Evolutionary conservation across 1,140 invertebrate genomes (phyloP).

Genomic region (Augochlora pura): DNA sequence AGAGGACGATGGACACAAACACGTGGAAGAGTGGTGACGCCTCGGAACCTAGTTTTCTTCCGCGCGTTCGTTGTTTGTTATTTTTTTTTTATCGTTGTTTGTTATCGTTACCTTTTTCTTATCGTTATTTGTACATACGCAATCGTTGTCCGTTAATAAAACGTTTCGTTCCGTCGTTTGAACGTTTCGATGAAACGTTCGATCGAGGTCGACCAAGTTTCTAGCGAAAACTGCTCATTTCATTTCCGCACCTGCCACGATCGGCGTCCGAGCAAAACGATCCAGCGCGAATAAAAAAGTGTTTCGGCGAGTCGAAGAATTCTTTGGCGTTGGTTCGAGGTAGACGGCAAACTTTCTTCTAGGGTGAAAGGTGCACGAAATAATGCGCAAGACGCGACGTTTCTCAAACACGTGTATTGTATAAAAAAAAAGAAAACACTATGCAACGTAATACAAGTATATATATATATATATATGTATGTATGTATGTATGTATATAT

Average conservation of each 20-base stretch:
- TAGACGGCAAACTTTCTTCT: too few relatives aligned
- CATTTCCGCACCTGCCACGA: too few relatives aligned
- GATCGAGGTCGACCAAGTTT: too few relatives aligned
- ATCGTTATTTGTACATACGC: conserved; percentile 24
- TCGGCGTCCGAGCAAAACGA: too few relatives aligned
- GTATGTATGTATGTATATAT: too few relatives aligned
- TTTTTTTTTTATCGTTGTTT: not conserved
- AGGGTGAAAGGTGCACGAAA: not conserved
- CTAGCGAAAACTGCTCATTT: too few relatives aligned
- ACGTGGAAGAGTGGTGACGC: conserved; percentile 61
- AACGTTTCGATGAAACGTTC: too few relatives aligned
- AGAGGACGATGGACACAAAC: conserved; percentile 40
- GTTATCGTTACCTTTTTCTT: conserved; percentile 3
- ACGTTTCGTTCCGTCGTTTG: too few relatives aligned
- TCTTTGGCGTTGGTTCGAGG: too few relatives aligned
- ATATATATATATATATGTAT: conserved; percentile 47
- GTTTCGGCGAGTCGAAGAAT: too few relatives aligned
- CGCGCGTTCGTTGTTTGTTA: not conserved
- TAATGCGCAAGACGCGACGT: not conserved
- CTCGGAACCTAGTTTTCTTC: not conserved
- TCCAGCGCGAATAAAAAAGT: too few relatives aligned
- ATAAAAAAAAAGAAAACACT: conserved; percentile 58
- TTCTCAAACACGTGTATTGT: conserved; percentile 53
- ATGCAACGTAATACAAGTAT: conserved; percentile 52
- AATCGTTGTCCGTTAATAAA: not conserved